Base-by-base conservation (phyloP, 2,113 vertebrate genomes). In the Zosterops pallidus region DNA sequence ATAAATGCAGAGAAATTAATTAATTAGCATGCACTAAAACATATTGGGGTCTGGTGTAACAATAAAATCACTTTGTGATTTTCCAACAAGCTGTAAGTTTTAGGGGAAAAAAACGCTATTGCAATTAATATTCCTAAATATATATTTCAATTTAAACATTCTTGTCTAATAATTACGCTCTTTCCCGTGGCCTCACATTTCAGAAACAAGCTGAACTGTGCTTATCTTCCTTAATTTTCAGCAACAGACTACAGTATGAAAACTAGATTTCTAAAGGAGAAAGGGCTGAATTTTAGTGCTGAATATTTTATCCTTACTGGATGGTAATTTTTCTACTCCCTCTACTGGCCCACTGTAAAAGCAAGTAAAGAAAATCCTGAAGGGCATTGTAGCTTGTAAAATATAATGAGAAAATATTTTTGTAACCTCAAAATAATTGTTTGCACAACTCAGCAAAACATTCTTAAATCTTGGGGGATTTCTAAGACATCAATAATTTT, bases 321-420 rank as follows among this genome's bases (percentile, higher is more conserved):
- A 92, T 8, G 33, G 62, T 76, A 57, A 94, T 77, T 94, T 95
- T 84, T 88, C 44, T 75, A 82, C 91, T 94, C 94, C 89, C 94
- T 91, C 90, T 94, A 86, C 92, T 71, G 92, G 89, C 41, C 78
- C 12, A 67, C 37, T 75, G 77, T 64, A 89, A 92, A 86, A 94
- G 52, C 70, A 86, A 83, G 72, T 25, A 29, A 68, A 70, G 23
- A 81, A 81, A 94, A 94, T 55, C 31, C 60, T 68, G 75, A 80
- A 75, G 9, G 68, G 37, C 3, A 12, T 65, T 80, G 15, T 60
- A 41, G 57, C 42, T 76, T 67, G 62, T 84, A 82, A 94, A 91
- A 76, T 33, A 42, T 42, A 79, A 52, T 5, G 39, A 90, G 31
- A 92, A 93, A 86, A 64, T 55, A 53, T 23, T 90, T 64, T n/a